phyloP scores from a whole-genome alignment of 2,113 vertebrate genomes.

The Pomatostomus ruficeps region DNA sequence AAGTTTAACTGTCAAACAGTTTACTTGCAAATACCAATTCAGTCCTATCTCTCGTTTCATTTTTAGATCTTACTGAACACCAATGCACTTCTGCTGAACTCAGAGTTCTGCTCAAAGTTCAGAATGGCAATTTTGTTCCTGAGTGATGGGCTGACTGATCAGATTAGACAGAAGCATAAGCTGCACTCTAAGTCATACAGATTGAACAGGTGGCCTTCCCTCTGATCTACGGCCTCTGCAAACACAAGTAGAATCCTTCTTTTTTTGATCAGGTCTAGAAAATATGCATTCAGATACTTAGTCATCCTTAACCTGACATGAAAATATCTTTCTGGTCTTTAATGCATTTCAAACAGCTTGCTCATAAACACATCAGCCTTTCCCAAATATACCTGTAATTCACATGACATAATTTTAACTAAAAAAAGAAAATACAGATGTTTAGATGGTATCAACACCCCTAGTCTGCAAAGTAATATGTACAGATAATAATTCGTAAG shows the following conservation, averaged over 20 bases:
- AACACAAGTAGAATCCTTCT: neutral
- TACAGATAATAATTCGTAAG: neutral
- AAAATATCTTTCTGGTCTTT: neutral
- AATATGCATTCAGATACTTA: neutral
- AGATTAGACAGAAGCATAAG: slow-evolving; percentile 10
- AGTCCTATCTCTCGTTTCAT: neutral
- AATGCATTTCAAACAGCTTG: neutral
- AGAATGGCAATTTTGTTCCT: neutral
- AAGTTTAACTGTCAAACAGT: neutral
- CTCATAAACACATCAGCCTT: neutral
- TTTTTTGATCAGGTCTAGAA: neutral
- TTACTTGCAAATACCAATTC: neutral
- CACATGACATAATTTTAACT: neutral
- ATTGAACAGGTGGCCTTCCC: slow-evolving; percentile 5
- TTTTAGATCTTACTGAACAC: neutral
- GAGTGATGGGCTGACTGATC: neutral
- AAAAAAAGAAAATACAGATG: neutral
- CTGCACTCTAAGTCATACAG: neutral
- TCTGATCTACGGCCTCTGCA: neutral
- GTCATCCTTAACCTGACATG: neutral
- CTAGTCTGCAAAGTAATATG: neutral
- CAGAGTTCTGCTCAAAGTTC: neutral
- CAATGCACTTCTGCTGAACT: neutral
- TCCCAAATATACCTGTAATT: neutral
- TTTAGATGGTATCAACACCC: neutral